phyloP scores from a whole-genome alignment of 2,888 invertebrate genomes.

The Epinotia nisella region DNA sequence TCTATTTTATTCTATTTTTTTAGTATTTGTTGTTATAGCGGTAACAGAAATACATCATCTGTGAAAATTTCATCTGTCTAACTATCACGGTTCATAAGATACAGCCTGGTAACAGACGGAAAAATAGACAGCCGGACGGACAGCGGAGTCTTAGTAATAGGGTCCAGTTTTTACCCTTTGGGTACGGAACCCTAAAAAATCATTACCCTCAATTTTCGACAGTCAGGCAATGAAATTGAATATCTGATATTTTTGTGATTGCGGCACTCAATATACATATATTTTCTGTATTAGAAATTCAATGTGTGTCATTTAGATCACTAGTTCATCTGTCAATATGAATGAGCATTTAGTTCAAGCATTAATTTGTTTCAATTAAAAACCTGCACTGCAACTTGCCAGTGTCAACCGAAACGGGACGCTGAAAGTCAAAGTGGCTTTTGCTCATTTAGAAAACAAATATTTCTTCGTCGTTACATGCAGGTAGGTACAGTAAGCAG shows the following conservation, averaged over 20 bases:
- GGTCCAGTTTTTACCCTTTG: no score
- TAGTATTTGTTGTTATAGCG: no score
- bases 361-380: slow-evolving; percentile 28
- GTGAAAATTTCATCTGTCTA: no score
- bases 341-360: slow-evolving; percentile 19
- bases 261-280: not conserved
- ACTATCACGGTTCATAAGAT: no score
- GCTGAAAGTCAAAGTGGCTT: slow-evolving; percentile 31
- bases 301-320: slow-evolving; percentile 33
- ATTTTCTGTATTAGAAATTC: slow-evolving; percentile 16
- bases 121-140: no score
- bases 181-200: no score
- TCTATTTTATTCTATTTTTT: no score
- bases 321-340: slow-evolving; percentile 36
- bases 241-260: not conserved
- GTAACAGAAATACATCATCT: no score
- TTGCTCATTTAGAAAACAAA: not conserved
- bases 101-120: no score
- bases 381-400: slow-evolving; percentile 18
- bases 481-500: no score
- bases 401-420: slow-evolving; percentile 15
- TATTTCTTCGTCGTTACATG: not conserved
- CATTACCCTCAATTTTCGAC: no score
- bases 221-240: not conserved
- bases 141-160: no score